Percentiles rank a stretch among this genome's conserved stretches.
Evolutionary conservation across 2,113 vertebrate species (phyloP).

Genomic region (Myocastor coypus): DNA sequence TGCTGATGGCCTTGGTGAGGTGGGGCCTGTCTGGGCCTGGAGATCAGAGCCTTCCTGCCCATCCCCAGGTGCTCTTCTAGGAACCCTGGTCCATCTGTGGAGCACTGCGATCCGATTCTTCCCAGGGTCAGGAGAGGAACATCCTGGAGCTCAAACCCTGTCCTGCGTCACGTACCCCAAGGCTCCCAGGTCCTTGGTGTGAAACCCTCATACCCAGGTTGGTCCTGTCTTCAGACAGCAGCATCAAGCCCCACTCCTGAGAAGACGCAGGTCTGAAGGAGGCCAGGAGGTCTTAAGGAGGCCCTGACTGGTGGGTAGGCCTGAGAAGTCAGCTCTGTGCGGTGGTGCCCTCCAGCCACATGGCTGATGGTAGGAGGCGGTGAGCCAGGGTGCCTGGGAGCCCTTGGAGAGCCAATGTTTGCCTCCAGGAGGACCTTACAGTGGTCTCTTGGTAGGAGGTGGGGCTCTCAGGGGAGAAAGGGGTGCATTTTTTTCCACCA

Average conservation of each 20-base stretch:
- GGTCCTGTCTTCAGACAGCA: neutral
- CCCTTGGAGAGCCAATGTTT: neutral
- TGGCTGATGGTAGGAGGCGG: fast-evolving
- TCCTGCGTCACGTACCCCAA: neutral
- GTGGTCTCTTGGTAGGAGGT: too few relatives aligned
- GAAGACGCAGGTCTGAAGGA: neutral
- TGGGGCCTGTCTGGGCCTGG: neutral
- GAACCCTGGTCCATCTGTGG: neutral
- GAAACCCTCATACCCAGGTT: neutral
- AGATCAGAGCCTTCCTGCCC: neutral
- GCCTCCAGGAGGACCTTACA: too few relatives aligned
- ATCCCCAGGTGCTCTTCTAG: neutral
- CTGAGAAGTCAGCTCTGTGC: neutral
- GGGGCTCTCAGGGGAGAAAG: too few relatives aligned
- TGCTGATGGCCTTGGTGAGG: neutral
- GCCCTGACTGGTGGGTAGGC: fast-evolving
- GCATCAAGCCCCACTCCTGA: fast-evolving
- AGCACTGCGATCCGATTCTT: neutral
- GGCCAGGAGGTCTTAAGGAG: too few relatives aligned
- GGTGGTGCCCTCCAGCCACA: neutral
- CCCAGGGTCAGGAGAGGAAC: neutral
- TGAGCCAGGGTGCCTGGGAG: neutral
- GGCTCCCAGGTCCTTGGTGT: neutral
- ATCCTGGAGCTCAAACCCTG: neutral
- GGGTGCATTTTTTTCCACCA: neutral